These are phyloP conservation scores for Phytoseiulus persimilis DNA, from an alignment of 2,888 invertebrate species.

Conservation along the genomic window DNA sequence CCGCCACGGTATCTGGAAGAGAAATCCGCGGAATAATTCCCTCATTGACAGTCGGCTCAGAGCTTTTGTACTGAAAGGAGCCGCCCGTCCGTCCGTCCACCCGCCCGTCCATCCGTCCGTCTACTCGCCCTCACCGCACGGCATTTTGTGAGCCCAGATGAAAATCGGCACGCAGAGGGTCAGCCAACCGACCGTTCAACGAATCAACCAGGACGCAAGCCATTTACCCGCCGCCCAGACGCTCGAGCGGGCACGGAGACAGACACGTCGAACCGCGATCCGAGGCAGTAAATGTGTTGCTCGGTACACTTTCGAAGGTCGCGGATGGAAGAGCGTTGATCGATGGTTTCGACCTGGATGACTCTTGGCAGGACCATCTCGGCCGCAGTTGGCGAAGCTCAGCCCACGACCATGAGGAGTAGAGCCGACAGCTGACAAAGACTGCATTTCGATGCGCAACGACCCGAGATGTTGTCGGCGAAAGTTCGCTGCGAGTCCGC, in stretches of 20 bases:
- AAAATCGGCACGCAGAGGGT: not conserved
- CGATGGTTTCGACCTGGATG: not conserved
- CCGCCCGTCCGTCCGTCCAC: too few relatives aligned
- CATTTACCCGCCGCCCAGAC: not conserved
- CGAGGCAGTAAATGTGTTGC: not conserved
- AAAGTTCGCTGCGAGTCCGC: too few relatives aligned
- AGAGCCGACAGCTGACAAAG: not conserved
- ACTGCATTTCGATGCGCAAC: too few relatives aligned
- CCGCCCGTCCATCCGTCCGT: too few relatives aligned
- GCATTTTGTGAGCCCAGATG: not conserved
- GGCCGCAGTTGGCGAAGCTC: not conserved
- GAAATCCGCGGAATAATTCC: not conserved
- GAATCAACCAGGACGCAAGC: not conserved
- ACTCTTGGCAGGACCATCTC: not conserved
- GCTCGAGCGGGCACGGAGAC: not conserved
- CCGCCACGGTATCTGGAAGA: not conserved
- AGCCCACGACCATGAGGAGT: not conserved
- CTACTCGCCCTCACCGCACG: too few relatives aligned
- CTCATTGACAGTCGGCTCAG: not conserved
- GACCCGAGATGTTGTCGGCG: too few relatives aligned
- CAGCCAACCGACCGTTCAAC: not conserved
- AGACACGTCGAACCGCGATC: not conserved
- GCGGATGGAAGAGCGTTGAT: not conserved
- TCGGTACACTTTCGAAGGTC: not conserved
- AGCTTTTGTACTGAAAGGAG: not conserved